Evolutionary conservation across 2,113 vertebrate genomes (phyloP).

Genomic region (Buteo buteo): DNA sequence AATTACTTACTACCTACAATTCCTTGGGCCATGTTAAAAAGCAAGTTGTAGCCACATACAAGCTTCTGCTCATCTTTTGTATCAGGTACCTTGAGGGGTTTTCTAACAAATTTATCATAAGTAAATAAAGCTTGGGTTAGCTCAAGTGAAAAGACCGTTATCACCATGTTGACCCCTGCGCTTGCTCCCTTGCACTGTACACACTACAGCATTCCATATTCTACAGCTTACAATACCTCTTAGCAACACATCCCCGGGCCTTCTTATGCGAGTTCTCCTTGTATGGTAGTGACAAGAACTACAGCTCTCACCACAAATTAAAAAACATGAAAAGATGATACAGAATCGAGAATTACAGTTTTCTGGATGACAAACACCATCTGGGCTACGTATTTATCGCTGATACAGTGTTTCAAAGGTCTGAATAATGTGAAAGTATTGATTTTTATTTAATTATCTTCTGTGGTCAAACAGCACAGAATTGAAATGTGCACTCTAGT

Average conservation of each 20-base stretch:
- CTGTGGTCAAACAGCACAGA: neutral
- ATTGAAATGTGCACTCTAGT: neutral
- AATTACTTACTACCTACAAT: neutral
- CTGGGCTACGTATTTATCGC: neutral
- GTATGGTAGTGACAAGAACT: neutral
- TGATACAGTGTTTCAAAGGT: accelerated
- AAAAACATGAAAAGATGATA: neutral
- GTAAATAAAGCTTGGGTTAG: neutral
- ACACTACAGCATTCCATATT: neutral
- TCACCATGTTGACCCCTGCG: neutral
- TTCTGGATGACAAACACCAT: slow-evolving; percentile 20
- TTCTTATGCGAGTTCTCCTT: neutral
- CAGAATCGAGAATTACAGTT: neutral
- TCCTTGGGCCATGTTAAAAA: neutral
- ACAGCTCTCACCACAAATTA: neutral
- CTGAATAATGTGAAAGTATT: neutral
- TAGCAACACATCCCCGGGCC: neutral
- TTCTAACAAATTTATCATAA: neutral
- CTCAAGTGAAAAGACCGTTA: neutral
- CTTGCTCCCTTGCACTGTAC: neutral
- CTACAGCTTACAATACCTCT: neutral
- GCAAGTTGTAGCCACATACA: neutral
- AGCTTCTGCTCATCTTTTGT: neutral
- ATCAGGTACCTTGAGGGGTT: neutral
- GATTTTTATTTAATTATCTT: neutral